Evolutionary conservation across 2,888 invertebrate species (phyloP).

Genomic region (Dasypogon diadema): DNA sequence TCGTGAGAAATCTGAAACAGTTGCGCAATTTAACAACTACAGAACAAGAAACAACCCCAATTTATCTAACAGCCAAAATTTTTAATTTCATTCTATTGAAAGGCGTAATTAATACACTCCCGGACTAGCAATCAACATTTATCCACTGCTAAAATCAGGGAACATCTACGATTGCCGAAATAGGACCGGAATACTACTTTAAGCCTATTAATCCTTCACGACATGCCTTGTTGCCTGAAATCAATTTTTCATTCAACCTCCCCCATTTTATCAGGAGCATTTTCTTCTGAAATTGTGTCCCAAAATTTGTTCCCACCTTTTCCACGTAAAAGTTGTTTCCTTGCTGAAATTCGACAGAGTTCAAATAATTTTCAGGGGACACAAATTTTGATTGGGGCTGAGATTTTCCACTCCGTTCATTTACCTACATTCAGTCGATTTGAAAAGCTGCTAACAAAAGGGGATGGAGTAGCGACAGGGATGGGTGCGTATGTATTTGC

Average conservation of each 20-base stretch:
- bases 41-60: too few species aligned
- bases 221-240: background rate
- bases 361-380: slow-evolving; percentile 11
- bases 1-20: too few species aligned
- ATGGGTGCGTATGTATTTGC: background rate
- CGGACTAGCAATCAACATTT: too few species aligned
- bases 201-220: too few species aligned
- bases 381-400: slow-evolving; percentile 24
- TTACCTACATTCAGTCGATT: slow-evolving; percentile 27
- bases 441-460: background rate
- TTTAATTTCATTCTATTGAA: too few species aligned
- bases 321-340: background rate
- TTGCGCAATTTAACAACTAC: too few species aligned
- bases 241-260: background rate
- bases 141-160: too few species aligned
- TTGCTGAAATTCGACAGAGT: slow-evolving; percentile 17
- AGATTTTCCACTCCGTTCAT: slow-evolving; percentile 24
- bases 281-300: background rate
- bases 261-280: background rate
- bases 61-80: too few species aligned
- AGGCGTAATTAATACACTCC: too few species aligned
- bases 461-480: background rate
- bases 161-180: too few species aligned
- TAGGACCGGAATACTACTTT: too few species aligned
- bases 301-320: background rate